Evolutionary conservation across 2,797 vertebrate species (phyloP).

Genomic region (Sebastes wilsoni): DNA sequence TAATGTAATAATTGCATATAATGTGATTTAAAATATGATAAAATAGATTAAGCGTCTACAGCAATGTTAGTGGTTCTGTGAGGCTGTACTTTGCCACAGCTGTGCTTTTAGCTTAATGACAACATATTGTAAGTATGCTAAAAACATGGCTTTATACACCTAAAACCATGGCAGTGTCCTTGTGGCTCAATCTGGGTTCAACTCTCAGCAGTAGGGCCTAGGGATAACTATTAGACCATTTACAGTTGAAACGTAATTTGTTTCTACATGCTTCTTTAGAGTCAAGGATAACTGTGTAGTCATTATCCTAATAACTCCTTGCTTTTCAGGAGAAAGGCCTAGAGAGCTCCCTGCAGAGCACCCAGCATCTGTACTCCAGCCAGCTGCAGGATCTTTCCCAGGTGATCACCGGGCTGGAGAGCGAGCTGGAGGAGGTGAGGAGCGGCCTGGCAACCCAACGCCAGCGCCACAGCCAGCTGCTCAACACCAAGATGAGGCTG

Average conservation of each 20-base stretch:
- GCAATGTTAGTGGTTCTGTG: background rate
- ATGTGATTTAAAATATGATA: background rate
- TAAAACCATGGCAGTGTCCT: background rate
- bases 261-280: background rate
- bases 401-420: conserved; percentile 88
- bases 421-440: conserved; percentile 89
- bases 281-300: background rate
- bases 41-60: too few relatives aligned
- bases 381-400: conserved; percentile 89
- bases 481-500: conserved; percentile 95
- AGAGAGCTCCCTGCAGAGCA: conserved; percentile 87
- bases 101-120: background rate
- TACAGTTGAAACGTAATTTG: background rate
- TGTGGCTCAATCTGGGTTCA: background rate
- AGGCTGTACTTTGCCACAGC: background rate
- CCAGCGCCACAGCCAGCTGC: conserved; percentile 89
- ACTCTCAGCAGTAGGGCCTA: background rate
- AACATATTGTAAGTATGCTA: background rate
- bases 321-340: conserved; percentile 89
- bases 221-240: background rate
- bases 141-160: background rate
- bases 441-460: conserved; percentile 88
- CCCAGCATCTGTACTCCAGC: conserved; percentile 87
- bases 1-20: too few relatives aligned
- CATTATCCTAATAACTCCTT: background rate